Percentiles rank a stretch among this genome's conserved stretches.
Evolutionary conservation across 1,140 invertebrate species (phyloP).

Genomic region (Phenacoccus solenopsis): DNA sequence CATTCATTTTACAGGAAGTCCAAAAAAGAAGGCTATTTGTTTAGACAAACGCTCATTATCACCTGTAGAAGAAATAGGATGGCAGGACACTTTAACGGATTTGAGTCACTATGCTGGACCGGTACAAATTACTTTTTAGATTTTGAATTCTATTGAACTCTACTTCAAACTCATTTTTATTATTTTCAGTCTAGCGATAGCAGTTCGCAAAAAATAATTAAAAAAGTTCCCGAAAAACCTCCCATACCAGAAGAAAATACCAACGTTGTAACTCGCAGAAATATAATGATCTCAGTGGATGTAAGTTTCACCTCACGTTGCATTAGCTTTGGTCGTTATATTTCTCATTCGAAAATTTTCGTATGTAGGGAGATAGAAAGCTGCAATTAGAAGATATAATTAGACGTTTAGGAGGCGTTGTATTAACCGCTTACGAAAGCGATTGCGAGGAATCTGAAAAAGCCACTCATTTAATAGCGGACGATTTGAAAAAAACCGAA

Average conservation of each 20-base stretch:
- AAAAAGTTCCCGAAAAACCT: too few species aligned
- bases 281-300: background rate
- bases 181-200: too few species aligned
- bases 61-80: background rate
- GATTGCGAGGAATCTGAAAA: background rate
- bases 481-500: slow-evolving; percentile 62
- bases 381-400: background rate
- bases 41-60: background rate
- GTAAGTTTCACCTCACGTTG: background rate
- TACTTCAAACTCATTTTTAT: too few species aligned
- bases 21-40: background rate
- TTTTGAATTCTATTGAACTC: too few species aligned
- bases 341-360: background rate
- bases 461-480: slow-evolving; percentile 65
- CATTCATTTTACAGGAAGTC: background rate
- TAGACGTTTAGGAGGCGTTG: background rate
- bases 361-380: background rate
- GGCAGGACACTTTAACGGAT: slow-evolving; percentile 5
- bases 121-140: too few species aligned
- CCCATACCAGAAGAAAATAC: too few species aligned
- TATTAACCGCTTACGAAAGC: background rate
- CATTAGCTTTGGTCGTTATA: background rate
- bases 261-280: too few species aligned
- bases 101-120: background rate
- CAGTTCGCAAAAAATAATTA: too few species aligned